Evolutionary conservation across 2,113 vertebrate genomes (phyloP), one percentile per base, ranked within the genome.

Genomic region (Promerops cafer): DNA sequence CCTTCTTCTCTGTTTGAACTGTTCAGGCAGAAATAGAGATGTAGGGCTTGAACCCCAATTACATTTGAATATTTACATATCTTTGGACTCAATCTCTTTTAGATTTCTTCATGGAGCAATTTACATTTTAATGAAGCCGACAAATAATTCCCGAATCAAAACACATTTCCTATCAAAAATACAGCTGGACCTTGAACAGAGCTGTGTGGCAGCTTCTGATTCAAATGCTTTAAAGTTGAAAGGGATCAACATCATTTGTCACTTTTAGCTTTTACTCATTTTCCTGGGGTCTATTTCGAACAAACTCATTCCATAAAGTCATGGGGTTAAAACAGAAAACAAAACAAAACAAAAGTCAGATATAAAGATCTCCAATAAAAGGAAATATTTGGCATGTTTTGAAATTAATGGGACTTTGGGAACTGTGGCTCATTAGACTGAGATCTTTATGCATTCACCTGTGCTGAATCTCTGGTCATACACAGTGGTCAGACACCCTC

Each of bases 51-150:
- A 93, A 94, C 77, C 88, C 82, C 74, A 79, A 94, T 78, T 85
- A 71, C 61, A n/a, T 92, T 94, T 70, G 90, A 72, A 90, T 96
- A 94, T 97, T 90, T 97, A 49, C 86, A 88, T 91, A 75, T 82
- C 70, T 94, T 66, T 87, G 53, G 80, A 88, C 65, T 92, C 64
- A 54, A 89, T 88, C 78, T 91, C 75, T 57, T 91, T 87, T 21
- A 90, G 84, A 92, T 93, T 96, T 89, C 79, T 87, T 94, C 13
- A 1, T 50, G 86, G 63, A 95, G 79, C 31, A 89, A 94, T 94
- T 96, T 53, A 91, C 89, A 93, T 91, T 81, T 93, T 96, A 96
- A 97, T 91, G 66, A 96, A 87, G 57, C 30, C 69, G 61, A 42
- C 77, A 65, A 89, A 94, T 89, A 83, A 90, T 87, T 96, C 57